Evolutionary conservation across 2,888 invertebrate genomes (phyloP).

Genomic region (Dicyrtoma fusca): DNA sequence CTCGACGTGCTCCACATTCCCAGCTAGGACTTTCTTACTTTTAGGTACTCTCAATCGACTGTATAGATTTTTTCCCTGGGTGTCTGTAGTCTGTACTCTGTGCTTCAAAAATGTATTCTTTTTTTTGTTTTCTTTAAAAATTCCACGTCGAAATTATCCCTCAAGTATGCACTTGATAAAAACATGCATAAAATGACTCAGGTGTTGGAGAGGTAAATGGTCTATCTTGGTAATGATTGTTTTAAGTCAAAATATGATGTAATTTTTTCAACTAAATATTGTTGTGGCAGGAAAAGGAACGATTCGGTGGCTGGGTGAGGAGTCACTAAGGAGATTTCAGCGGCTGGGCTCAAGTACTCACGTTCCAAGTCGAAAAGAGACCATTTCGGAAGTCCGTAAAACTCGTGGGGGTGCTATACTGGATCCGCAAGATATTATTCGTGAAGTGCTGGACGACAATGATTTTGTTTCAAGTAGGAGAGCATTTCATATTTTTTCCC

Average conservation of each 20-base stretch:
- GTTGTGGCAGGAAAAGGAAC: conserved; percentile 59
- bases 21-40: too few relatives aligned
- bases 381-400: conserved; percentile 64
- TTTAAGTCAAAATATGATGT: too few relatives aligned
- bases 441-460: conserved; percentile 66
- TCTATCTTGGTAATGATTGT: too few relatives aligned
- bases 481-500: neutral
- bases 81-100: too few relatives aligned
- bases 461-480: conserved; percentile 65
- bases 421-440: conserved; percentile 64
- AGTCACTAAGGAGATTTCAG: conserved; percentile 62
- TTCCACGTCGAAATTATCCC: too few relatives aligned
- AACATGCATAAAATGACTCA: too few relatives aligned
- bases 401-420: conserved; percentile 66
- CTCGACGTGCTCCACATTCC: neutral
- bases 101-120: too few relatives aligned
- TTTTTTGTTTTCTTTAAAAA: too few relatives aligned
- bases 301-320: conserved; percentile 64
- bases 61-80: too few relatives aligned
- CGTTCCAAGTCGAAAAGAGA: conserved; percentile 54
- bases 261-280: conserved; percentile 17
- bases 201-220: too few relatives aligned
- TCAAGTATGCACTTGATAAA: too few relatives aligned
- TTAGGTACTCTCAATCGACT: too few relatives aligned
- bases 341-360: conserved; percentile 59